A percentile compares a stretch with the other conserved stretches of the same genome.
phyloP scores from a whole-genome alignment of 2,113 vertebrate species.

The Anarhynchus alexandrinus region DNA sequence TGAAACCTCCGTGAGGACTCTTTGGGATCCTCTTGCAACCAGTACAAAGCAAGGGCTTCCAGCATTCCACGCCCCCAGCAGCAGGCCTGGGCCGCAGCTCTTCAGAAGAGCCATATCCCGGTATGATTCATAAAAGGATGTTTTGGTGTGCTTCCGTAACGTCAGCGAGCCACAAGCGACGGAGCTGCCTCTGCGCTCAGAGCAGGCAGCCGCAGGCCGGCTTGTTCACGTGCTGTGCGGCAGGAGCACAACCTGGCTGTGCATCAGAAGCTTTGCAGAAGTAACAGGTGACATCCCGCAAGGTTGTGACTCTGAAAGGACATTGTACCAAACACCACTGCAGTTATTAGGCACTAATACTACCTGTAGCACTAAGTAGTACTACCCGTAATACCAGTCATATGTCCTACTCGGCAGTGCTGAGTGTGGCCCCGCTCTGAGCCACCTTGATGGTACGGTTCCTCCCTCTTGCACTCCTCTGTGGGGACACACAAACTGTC shows the following conservation, averaged over 20 bases:
- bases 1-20: neutral
- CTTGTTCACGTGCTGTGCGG: fast-evolving
- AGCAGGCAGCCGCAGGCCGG: neutral
- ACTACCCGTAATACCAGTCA: neutral
- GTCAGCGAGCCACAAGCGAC: fast-evolving
- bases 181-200: neutral
- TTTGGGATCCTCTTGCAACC: neutral
- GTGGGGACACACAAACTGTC: neutral
- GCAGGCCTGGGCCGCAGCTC: neutral
- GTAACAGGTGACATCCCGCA: neutral
- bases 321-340: neutral
- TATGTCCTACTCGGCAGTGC: neutral
- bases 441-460: neutral
- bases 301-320: neutral
- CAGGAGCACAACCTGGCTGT: neutral
- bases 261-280: neutral
- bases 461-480: neutral
- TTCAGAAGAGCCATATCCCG: neutral
- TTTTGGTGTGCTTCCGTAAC: neutral
- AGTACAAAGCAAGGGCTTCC: neutral
- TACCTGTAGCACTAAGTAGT: neutral
- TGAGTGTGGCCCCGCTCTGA: neutral
- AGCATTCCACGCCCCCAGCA: neutral
- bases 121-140: neutral
- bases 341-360: neutral